These are phyloP conservation scores for Petrolisthes manimaculis DNA, from an alignment of 2,888 invertebrate species.

Conservation along the genomic window DNA sequence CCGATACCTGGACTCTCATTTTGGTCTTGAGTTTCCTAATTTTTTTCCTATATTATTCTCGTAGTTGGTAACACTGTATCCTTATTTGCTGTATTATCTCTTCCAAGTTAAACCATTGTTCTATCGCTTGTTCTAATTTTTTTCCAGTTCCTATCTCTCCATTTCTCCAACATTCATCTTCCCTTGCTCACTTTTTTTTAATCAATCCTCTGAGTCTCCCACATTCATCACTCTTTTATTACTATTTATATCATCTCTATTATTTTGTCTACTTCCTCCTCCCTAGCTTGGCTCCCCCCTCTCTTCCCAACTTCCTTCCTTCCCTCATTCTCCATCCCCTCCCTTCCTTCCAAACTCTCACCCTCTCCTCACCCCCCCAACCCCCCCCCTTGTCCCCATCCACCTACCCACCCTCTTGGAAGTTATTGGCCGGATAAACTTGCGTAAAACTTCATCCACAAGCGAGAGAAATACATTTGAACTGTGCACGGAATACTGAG, in stretches of 20 bases:
- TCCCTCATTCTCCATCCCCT: neutral
- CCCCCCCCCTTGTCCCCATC: neutral
- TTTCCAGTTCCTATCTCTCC: too few relatives aligned
- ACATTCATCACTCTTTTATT: neutral
- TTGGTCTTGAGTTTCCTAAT: too few relatives aligned
- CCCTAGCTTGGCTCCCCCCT: conserved; percentile 21
- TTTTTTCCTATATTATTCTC: too few relatives aligned
- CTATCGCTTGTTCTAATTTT: too few relatives aligned
- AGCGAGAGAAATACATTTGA: conserved; percentile 23
- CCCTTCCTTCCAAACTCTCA: neutral
- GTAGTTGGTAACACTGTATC: too few relatives aligned
- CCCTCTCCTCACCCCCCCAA: neutral
- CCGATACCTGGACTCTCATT: too few relatives aligned
- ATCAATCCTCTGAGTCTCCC: too few relatives aligned
- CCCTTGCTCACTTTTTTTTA: too few relatives aligned
- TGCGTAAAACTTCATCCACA: conserved; percentile 29
- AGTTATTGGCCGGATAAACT: conserved; percentile 19
- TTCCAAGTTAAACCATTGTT: too few relatives aligned
- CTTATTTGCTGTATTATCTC: too few relatives aligned
- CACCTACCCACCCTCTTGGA: neutral
- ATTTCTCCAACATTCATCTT: too few relatives aligned
- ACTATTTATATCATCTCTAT: neutral
- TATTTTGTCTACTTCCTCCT: neutral
- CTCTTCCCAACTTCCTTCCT: neutral
- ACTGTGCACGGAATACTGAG: neutral